Percentiles rank a stretch among this genome's conserved stretches.
Conservation (phyloP, 2,888 invertebrate genomes). For the Leucophora obtusa region DNA sequence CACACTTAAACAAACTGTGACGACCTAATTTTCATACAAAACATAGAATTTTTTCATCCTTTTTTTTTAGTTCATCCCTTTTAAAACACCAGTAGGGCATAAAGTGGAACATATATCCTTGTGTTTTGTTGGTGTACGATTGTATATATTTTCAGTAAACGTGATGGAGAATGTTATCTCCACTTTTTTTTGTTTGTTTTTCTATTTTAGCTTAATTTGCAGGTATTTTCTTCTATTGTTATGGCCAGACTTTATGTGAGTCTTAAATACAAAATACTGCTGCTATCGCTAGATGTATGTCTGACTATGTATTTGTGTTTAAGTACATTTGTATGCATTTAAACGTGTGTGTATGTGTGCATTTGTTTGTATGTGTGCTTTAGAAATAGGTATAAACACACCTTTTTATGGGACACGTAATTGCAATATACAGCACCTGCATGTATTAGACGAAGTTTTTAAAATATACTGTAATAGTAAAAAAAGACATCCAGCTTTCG, state of each 20-base stretch:
- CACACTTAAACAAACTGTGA: conserved; percentile 52
- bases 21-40: conserved; percentile 51
- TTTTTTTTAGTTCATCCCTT: conserved; percentile 20
- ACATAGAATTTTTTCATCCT: conserved; percentile 1
- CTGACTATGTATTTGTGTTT: background rate
- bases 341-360: conserved; percentile 2
- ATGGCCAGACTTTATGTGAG: conserved; percentile 31
- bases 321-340: conserved; percentile 31
- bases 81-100: conserved; percentile 28
- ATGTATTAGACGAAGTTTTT: background rate
- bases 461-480: background rate
- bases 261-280: conserved; percentile 15
- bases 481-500: conserved; percentile 28
- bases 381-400: conserved; percentile 38
- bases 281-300: background rate
- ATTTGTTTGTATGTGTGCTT: background rate
- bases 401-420: conserved; percentile 50
- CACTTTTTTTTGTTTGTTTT: background rate
- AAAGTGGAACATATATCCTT: conserved; percentile 14
- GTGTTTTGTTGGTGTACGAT: conserved; percentile 15
- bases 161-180: background rate
- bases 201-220: conserved; percentile 48
- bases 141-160: conserved; percentile 15
- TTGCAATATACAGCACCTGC: conserved; percentile 41
- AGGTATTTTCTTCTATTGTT: conserved; percentile 55